Conservation (phyloP, 2,113 vertebrate genomes). For the Actinemys pallida region DNA sequence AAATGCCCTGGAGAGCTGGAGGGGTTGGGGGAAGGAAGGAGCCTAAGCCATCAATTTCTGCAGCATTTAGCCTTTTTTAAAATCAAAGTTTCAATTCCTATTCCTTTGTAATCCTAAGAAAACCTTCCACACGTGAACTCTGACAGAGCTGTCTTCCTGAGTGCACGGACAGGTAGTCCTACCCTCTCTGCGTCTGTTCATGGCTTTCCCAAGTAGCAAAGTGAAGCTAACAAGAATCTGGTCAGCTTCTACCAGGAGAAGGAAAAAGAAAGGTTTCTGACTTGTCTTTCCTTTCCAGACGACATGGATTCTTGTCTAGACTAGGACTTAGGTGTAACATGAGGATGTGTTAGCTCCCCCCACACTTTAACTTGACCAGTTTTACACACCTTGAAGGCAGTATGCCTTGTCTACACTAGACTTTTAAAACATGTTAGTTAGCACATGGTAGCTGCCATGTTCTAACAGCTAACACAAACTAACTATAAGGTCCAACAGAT, state of each 20-base stretch:
- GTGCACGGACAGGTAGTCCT: background rate
- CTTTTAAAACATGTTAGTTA: background rate
- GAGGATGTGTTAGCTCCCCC: background rate
- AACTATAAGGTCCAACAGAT: background rate
- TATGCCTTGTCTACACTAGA: background rate
- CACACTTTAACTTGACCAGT: background rate
- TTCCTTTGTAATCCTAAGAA: background rate
- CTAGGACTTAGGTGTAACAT: no score
- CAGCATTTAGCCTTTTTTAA: background rate
- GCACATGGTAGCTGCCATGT: fast-evolving
- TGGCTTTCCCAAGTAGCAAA: background rate
- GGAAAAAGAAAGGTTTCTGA: background rate
- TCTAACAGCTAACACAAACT: background rate
- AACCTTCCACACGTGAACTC: background rate
- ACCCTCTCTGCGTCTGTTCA: background rate
- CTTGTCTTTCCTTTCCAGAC: background rate
- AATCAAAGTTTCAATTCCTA: background rate
- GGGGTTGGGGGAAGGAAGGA: background rate
- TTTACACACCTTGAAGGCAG: background rate
- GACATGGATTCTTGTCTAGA: no score
- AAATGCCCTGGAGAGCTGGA: background rate
- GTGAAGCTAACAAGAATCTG: background rate
- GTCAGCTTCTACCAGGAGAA: background rate
- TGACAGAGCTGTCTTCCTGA: background rate
- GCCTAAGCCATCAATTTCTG: background rate